Conservation (phyloP, 2,888 invertebrate species). For the Pristionchus arcanus region DNA sequence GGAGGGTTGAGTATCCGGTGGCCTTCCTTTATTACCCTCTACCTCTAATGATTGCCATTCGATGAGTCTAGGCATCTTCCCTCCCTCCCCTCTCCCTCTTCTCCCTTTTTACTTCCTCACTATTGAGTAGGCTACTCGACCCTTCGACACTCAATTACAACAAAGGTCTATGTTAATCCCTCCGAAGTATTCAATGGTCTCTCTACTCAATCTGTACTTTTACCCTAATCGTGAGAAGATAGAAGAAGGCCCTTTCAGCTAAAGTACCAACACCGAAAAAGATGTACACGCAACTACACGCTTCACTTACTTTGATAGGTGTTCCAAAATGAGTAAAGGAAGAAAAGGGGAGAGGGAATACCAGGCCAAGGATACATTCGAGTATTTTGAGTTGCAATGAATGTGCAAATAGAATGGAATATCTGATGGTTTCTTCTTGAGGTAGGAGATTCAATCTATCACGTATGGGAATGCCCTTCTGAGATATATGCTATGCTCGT, state of each 20-base stretch:
- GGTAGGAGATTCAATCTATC: slow-evolving; percentile 75
- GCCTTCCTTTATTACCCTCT: slow-evolving; percentile 41
- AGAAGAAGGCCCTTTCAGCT: background rate
- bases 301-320: slow-evolving; percentile 32
- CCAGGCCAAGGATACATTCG: slow-evolving; percentile 44
- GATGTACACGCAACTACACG: background rate
- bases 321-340: slow-evolving; percentile 10
- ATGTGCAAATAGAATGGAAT: background rate
- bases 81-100: background rate
- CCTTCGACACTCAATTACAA: slow-evolving; percentile 45
- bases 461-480: slow-evolving; percentile 77
- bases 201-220: background rate
- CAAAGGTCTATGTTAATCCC: slow-evolving; percentile 42
- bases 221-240: slow-evolving; percentile 5
- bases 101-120: background rate
- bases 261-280: slow-evolving; percentile 39
- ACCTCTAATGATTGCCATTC: slow-evolving; percentile 29
- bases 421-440: background rate
- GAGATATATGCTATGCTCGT: slow-evolving; percentile 74
- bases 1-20: slow-evolving; percentile 28
- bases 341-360: slow-evolving; percentile 21
- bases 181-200: slow-evolving; percentile 30
- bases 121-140: slow-evolving; percentile 41
- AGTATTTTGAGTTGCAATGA: slow-evolving; percentile 15
- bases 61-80: background rate